These are phyloP conservation scores for Acanthosoma haemorrhoidale DNA, from an alignment of 2,888 invertebrate species.

Conservation along the genomic window DNA sequence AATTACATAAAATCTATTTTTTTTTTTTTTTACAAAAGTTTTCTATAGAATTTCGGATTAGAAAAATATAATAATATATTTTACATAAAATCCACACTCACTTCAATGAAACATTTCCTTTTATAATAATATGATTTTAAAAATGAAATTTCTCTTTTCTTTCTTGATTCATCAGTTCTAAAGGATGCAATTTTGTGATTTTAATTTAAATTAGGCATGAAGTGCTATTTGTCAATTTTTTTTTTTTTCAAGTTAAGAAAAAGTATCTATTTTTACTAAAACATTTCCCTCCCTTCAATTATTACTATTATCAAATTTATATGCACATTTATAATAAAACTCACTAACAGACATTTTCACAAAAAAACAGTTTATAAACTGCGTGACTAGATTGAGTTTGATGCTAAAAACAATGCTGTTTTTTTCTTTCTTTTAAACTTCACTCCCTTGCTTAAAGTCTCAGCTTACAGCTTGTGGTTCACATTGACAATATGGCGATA, in stretches of 20 bases:
- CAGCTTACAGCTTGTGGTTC: not conserved
- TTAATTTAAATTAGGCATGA: not conserved
- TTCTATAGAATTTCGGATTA: not conserved
- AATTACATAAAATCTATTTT: not conserved
- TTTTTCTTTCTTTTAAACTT: not conserved
- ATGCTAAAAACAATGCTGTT: not conserved
- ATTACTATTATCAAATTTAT: too few species aligned
- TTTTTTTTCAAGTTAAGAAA: not conserved
- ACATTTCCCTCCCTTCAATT: not conserved
- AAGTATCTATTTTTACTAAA: not conserved
- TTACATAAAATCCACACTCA: not conserved
- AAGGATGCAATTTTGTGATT: not conserved
- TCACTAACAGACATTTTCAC: not conserved
- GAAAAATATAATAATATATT: not conserved
- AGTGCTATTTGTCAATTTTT: not conserved
- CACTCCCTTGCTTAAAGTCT: not conserved
- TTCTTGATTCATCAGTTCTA: not conserved
- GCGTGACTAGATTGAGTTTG: conserved; percentile 7
- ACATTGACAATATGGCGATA: not conserved
- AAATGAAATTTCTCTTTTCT: conserved; percentile 3
- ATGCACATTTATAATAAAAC: too few species aligned
- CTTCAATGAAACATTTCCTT: not conserved
- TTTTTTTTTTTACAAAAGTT: not conserved
- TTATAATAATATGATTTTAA: not conserved
- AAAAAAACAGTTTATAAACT: not conserved